These are phyloP conservation scores for Xiphophorus maculatus DNA, from an alignment of 2,113 vertebrate species.

Conservation along the genomic window DNA sequence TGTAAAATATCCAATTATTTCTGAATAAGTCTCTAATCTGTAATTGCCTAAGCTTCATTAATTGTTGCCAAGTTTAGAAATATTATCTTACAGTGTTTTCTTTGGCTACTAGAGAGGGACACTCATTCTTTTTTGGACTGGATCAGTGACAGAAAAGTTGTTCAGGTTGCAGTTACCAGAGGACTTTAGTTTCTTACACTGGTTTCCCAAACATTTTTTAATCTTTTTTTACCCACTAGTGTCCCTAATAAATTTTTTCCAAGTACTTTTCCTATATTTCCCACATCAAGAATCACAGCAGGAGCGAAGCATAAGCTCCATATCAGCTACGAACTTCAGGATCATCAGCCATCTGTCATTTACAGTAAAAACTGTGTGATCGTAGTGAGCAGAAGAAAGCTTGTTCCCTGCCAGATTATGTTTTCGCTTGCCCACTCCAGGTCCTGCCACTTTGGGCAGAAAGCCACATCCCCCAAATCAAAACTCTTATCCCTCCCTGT, in stretches of 20 bases:
- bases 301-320: not conserved
- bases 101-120: not conserved
- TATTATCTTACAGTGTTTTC: not conserved
- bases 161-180: not conserved
- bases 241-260: not conserved
- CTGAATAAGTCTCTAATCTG: not conserved
- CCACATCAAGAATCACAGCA: not conserved
- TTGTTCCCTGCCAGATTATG: not conserved
- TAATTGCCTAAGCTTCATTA: not conserved
- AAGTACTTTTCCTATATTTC: not conserved
- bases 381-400: not conserved
- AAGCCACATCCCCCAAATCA: not conserved
- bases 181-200: not conserved
- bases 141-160: not conserved
- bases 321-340: not conserved
- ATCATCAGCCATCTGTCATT: not conserved
- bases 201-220: not conserved
- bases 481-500: constrained; percentile 3
- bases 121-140: too few relatives aligned
- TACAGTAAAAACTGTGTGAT: not conserved
- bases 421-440: not conserved
- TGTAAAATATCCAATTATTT: not conserved
- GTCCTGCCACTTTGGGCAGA: not conserved
- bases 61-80: not conserved
- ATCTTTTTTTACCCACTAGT: not conserved